Percentiles rank a stretch among this genome's conserved stretches.
These are phyloP conservation scores for Ormyrus pomaceus DNA, from an alignment of 2,888 invertebrate species.

Conservation along the genomic window DNA sequence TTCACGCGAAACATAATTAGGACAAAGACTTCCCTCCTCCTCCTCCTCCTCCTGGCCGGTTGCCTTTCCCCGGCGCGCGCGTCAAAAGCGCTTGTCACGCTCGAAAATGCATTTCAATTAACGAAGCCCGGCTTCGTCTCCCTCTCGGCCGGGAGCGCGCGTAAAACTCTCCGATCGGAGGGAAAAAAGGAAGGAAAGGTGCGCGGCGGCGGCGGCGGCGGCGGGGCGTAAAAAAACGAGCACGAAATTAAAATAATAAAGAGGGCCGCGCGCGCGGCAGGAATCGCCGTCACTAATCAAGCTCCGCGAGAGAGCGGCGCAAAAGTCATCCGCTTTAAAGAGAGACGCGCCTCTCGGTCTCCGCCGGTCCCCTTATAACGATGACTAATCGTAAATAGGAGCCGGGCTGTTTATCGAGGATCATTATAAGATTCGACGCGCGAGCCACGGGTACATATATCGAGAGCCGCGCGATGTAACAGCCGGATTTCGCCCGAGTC, in stretches of 20 bases:
- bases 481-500: not conserved
- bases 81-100: conserved; percentile 34
- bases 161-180: not conserved
- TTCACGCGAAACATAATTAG: conserved; percentile 12
- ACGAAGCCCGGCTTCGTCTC: conserved; percentile 1
- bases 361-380: conserved; percentile 44
- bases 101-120: conserved; percentile 41
- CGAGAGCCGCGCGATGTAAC: too few species aligned
- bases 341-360: conserved; percentile 16
- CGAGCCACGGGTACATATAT: too few species aligned
- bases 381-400: conserved; percentile 53
- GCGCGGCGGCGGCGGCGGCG: not conserved
- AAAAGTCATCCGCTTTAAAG: conserved; percentile 53
- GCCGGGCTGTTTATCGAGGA: conserved; percentile 45
- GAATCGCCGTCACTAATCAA: conserved; percentile 46
- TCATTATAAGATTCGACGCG: conserved; percentile 38
- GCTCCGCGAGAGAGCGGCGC: conserved; percentile 1
- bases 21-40: not conserved
- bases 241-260: conserved; percentile 40
- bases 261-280: not conserved
- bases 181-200: conserved; percentile 17
- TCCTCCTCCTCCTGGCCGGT: too few species aligned
- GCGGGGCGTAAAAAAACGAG: not conserved
- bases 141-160: not conserved
- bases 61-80: too few species aligned